Evolutionary conservation across 1,140 invertebrate genomes (phyloP), one percentile per base, ranked within the genome.

Genomic region (Drosophila suzukii): DNA sequence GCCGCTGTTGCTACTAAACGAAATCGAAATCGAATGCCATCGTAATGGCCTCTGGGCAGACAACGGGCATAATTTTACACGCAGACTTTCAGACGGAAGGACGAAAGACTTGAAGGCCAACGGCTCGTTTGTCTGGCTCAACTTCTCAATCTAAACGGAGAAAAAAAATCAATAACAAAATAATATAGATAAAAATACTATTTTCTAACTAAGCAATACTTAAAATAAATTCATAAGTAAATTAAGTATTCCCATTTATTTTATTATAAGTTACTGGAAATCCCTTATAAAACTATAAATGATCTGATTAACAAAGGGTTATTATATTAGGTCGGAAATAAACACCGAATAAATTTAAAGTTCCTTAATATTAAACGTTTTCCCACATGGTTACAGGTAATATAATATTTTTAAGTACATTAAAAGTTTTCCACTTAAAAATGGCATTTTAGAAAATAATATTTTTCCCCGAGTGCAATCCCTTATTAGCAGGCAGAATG

Each of bases 51-150:
- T 39, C 24, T 50, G 81, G 84, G 53, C 85, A 89, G 85, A 81
- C 85, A 74, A 74, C 47, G 82, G 74, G 81, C 85, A 90, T 90
- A 90, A 89, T 89, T 89, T 89, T 88, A 81, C 80, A 84, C 76
- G 63, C 50, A 78, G 65, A 75, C 79, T 32, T 50, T 30, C 53
- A 61, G 43, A 58, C 73, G 38, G 44, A 71, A 34, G 36, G 53
- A 10, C 8, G 32, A 8, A 36, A 11, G 51, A 50, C 51, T 53
- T n/a, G 46, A 50, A 47, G 54, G 60, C 51, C 56, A 51, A 41
- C 73, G 56, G 73, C 55, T 77, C 74, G 74, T 68, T 77, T 76
- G 73, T 76, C 74, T 76, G 63, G 62, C 55, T 32, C 11, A 30
- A n/a, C 15, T 66, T 58, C 24, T n/a, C 54, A 13, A 5, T 15